phyloP scores from a whole-genome alignment of 2,888 invertebrate species.

The Aporophyla lueneburgensis region DNA sequence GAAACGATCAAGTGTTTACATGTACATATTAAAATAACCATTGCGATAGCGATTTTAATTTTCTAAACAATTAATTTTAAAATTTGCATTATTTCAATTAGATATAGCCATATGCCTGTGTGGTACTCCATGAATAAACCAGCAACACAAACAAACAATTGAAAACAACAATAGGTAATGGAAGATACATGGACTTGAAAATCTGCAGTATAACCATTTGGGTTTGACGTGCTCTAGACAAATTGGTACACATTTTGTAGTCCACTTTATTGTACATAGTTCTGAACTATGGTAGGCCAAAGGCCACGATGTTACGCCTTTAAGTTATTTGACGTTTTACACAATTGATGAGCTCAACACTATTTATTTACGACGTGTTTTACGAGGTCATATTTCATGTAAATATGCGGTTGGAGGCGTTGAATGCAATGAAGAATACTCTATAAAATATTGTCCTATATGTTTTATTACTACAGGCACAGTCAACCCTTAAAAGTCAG shows the following conservation, averaged over 20 bases:
- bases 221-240: constrained; percentile 62
- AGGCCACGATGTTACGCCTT: constrained; percentile 36
- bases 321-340: constrained; percentile 53
- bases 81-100: neutral
- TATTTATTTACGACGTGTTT: constrained; percentile 51
- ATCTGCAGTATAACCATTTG: constrained; percentile 56
- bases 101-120: neutral
- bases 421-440: constrained; percentile 25
- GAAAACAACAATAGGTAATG: constrained; percentile 59
- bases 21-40: neutral
- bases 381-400: constrained; percentile 43
- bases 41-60: neutral
- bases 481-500: neutral
- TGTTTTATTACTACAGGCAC: constrained; percentile 9
- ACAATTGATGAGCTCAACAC: constrained; percentile 54
- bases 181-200: constrained; percentile 57
- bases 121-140: neutral
- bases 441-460: neutral
- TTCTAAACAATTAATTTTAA: neutral
- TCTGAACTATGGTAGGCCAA: constrained; percentile 53
- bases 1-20: neutral
- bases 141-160: constrained; percentile 32
- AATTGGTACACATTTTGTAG: constrained; percentile 58
- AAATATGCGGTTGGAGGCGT: constrained; percentile 29
- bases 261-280: constrained; percentile 63